Evolutionary conservation across 2,113 vertebrate species (phyloP), one percentile per base, ranked within the genome.

Genomic region (Seriola dumerili): DNA sequence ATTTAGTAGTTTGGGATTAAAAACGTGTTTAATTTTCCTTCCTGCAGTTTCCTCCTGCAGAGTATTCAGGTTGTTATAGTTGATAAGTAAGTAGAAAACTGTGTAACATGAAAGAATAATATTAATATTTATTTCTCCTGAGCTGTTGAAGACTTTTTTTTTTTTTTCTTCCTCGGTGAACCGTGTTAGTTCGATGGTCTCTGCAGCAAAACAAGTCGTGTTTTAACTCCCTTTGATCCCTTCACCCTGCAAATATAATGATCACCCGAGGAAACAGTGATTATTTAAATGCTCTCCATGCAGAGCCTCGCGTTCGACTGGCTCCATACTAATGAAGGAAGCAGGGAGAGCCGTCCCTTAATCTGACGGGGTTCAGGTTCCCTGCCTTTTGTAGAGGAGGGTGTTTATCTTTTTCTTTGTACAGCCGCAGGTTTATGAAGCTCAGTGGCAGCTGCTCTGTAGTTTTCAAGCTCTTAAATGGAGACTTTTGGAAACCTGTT

Each of bases 221-320:
- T 23, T 72, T 79, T 66, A 40, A 57, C 70, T 69, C 21, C 21
- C 78, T 80, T 76, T 81, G 72, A 81, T 81, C 78, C 72, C 52
- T 63, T 23, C 40, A 16, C 38, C 40, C n/a, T 32, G 61, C 54
- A 77, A 55, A 63, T 69, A 40, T 63, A 72, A 81, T 54, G 67
- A 85, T 72, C 73, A 23, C 84, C 84, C 5, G 46, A 12, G 17
- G 83, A 72, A 81, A 77, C 11, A 4, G 2, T 58, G 72, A 68
- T 62, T 62, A 71, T 77, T 68, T 5, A 52, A 19, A 62, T 72
- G 67, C 72, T 40, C 14, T 72, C 44, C 78, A 62, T 62, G 72
- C 72, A 68, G 52, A 63, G 54, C 21, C 21, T 25, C 8, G 2
- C 13, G 5, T 67, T 67, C 21, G 64, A 42, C 57, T 52, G 6